Percentiles rank a stretch among this genome's conserved stretches.
These are phyloP conservation scores for Dugesia japonica DNA, from an alignment of 2,888 invertebrate species.

Conservation along the genomic window DNA sequence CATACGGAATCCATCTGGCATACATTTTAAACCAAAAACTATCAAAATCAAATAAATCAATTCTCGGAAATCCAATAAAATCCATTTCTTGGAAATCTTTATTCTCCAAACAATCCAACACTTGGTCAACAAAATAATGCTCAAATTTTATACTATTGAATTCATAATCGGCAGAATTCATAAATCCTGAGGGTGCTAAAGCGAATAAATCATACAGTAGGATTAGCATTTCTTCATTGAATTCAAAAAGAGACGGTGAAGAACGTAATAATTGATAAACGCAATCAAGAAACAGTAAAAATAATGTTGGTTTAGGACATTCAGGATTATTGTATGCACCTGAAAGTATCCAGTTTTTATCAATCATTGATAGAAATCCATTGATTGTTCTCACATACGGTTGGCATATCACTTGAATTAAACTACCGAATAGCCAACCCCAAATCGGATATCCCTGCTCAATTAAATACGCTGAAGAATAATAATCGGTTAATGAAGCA, in stretches of 20 bases:
- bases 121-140: not conserved
- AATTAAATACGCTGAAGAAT: not conserved
- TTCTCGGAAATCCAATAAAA: not conserved
- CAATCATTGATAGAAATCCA: not conserved
- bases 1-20: not conserved
- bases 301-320: not conserved
- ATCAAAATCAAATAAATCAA: not conserved
- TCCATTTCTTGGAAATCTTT: not conserved
- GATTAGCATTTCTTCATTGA: slow-evolving; percentile 6
- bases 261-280: not conserved
- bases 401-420: not conserved
- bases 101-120: not conserved
- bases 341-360: not conserved
- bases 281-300: slow-evolving; percentile 3
- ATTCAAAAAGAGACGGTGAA: not conserved
- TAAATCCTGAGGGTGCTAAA: not conserved
- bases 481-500: not conserved
- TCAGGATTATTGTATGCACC: not conserved
- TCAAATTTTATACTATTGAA: not conserved
- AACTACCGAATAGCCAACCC: slow-evolving; percentile 1
- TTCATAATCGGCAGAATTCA: not conserved
- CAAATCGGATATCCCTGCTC: not conserved
- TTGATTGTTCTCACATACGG: not conserved
- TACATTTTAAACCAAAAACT: slow-evolving; percentile 15
- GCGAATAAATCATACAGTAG: not conserved